Percentiles rank a stretch among this genome's conserved stretches.
phyloP scores from a whole-genome alignment of 2,888 invertebrate genomes.

The Hirtodrosophila confusa region DNA sequence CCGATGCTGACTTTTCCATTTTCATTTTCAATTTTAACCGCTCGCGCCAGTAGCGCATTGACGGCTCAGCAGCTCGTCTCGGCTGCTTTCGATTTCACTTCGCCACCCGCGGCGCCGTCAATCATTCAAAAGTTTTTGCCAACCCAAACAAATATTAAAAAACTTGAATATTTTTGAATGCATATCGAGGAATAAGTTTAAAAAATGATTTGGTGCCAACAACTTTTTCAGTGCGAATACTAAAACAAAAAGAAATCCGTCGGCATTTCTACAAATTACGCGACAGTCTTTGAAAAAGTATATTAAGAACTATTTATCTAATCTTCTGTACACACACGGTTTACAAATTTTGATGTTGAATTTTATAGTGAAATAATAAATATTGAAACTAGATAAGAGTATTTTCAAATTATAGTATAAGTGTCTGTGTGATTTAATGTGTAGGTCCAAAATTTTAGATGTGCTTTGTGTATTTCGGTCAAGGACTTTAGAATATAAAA shows the following conservation, averaged over 20 bases:
- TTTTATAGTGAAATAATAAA: constrained; percentile 22
- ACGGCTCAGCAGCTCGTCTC: constrained; percentile 83
- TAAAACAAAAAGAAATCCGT: constrained; percentile 34
- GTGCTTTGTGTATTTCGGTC: too few relatives aligned
- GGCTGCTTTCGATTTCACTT: constrained; percentile 67
- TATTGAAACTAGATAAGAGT: constrained; percentile 5
- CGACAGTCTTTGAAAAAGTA: constrained; percentile 19
- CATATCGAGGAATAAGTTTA: constrained; percentile 9
- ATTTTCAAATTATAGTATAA: neutral
- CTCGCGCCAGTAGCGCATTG: constrained; percentile 80
- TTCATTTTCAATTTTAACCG: constrained; percentile 82
- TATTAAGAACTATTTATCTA: constrained; percentile 13
- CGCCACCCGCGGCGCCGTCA: constrained; percentile 32
- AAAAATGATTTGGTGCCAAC: constrained; percentile 10
- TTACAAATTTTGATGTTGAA: constrained; percentile 43
- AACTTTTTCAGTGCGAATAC: constrained; percentile 9
- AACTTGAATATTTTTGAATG: constrained; percentile 4
- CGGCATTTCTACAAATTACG: constrained; percentile 46
- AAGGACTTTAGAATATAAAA: neutral
- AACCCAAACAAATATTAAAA: constrained; percentile 7
- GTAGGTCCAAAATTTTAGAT: constrained; percentile 1
- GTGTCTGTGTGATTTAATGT: constrained; percentile 21
- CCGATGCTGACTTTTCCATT: constrained; percentile 74
- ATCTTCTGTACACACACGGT: constrained; percentile 15
- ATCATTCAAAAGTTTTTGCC: constrained; percentile 16